A percentile compares a stretch with the other conserved stretches of the same genome.
These are phyloP conservation scores for Ceratosolen fusciceps DNA, from an alignment of 1,140 invertebrate species.

Conservation along the genomic window DNA sequence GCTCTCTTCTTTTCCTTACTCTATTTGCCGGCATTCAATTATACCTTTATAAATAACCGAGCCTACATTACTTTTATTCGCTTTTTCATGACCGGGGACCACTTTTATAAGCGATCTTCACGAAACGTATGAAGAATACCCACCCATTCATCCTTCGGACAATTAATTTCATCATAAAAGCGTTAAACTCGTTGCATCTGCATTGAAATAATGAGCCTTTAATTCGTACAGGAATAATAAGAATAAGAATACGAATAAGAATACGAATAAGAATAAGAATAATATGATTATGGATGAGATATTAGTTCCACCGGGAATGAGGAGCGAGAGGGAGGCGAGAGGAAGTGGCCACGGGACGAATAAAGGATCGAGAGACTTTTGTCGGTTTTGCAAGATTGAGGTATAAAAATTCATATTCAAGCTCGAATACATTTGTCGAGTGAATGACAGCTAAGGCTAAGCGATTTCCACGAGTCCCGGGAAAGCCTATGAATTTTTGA, in stretches of 20 bases:
- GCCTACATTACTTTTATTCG: slow-evolving; percentile 14
- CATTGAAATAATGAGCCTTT: not conserved
- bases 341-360: not conserved
- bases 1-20: slow-evolving; percentile 21
- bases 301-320: too few species aligned
- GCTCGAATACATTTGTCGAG: not conserved
- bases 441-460: not conserved
- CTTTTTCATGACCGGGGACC: slow-evolving; percentile 21
- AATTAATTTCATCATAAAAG: slow-evolving; percentile 1
- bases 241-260: not conserved
- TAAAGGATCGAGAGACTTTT: not conserved
- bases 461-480: not conserved
- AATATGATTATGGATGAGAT: too few species aligned
- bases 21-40: slow-evolving; percentile 34
- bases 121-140: not conserved
- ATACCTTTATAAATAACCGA: slow-evolving; percentile 35
- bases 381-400: not conserved
- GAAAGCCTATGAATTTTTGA: not conserved
- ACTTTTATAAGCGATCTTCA: not conserved
- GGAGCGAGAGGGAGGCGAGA: not conserved
- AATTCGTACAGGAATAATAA: not conserved
- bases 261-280: too few species aligned
- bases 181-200: not conserved
- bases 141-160: not conserved
- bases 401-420: not conserved